Base-by-base conservation (phyloP, 2,113 vertebrate species). In the Pseudopodoces humilis region DNA sequence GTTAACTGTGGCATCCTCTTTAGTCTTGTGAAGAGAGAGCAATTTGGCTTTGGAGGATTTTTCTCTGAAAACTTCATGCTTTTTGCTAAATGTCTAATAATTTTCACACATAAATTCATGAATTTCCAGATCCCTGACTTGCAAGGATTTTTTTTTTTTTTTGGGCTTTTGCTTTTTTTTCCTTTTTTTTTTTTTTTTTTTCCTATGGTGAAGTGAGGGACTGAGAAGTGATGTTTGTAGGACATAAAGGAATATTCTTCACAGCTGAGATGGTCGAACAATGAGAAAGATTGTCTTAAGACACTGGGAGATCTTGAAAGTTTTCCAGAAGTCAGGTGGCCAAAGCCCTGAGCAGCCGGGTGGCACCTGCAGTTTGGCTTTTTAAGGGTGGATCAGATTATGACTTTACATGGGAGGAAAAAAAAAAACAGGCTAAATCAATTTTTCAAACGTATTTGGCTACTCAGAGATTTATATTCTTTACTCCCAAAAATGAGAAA, bases 391-490 rank as follows among this genome's bases (percentile, higher is more conserved):
- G 43, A 39, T 30, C 19, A 49, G 47, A 37, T 37, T 37, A 0
- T 52, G 49, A 30, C 46, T 81, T 70, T 0, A 19, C 9, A 2
- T 35, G 52, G 22, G 30, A n/a, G 33, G 3, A 14, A 46, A 37
- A 55, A 55, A 55, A 0, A 39, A 39, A 11, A 2, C 4, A 18
- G 60, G 10, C 10, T 35, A 24, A 33, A 68, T 33, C 2, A 1
- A 6, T 21, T 82, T 67, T 90, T 64, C 21, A 27, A 6, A 7
- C 6, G 2, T 18, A 9, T 88, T 46, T 59, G 39, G 23, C 16
- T 68, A 18, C 27, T 70, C 14, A 24, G 46, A 28, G 13, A 28
- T 27, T 70, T 91, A 11, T 44, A 7, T 55, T 67, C 22, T 67
- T 71, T 33, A 24, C 4, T 75, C 7, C 14, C 1, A n/a, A 59